Evolutionary conservation across 2,888 invertebrate genomes (phyloP).

Genomic region (Meteorus cinctellus): DNA sequence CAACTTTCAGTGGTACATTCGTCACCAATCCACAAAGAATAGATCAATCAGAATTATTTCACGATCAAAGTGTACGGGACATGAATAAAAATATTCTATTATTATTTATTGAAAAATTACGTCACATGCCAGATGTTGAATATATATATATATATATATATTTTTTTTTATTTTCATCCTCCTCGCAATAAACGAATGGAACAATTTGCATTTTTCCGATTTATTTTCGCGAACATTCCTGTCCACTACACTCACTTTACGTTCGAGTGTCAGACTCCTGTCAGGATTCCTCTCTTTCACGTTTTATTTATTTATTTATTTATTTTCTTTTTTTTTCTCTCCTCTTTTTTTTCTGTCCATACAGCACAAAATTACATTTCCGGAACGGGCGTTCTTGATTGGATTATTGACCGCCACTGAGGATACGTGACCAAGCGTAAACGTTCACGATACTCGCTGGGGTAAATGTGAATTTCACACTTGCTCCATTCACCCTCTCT

Average conservation of each 20-base stretch:
- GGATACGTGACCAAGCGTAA: conserved; percentile 44
- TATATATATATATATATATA: not conserved
- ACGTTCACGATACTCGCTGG: conserved; percentile 35
- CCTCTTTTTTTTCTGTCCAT: not conserved
- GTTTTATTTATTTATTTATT: not conserved
- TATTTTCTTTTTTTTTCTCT: conserved; percentile 5
- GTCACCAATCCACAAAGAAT: not conserved
- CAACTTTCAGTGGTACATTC: not conserved
- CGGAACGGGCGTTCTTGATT: conserved; percentile 33
- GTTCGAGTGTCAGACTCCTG: not conserved
- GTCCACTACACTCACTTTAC: not conserved
- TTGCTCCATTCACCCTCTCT: conserved; percentile 28
- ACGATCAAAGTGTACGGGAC: not conserved
- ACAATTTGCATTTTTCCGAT: conserved; percentile 7
- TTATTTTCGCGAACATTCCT: not conserved
- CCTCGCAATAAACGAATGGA: not conserved
- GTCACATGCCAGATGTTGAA: too few relatives aligned
- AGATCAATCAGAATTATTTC: not conserved
- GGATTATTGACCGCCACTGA: conserved; percentile 44
- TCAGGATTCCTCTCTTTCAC: not conserved
- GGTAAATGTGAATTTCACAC: conserved; percentile 40
- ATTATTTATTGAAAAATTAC: too few relatives aligned
- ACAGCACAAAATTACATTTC: conserved; percentile 27
- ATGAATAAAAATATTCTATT: not conserved
- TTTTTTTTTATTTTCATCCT: not conserved